A percentile compares a stretch with the other conserved stretches of the same genome.
Evolutionary conservation across 2,113 vertebrate species (phyloP).

Genomic region (Vimba vimba): DNA sequence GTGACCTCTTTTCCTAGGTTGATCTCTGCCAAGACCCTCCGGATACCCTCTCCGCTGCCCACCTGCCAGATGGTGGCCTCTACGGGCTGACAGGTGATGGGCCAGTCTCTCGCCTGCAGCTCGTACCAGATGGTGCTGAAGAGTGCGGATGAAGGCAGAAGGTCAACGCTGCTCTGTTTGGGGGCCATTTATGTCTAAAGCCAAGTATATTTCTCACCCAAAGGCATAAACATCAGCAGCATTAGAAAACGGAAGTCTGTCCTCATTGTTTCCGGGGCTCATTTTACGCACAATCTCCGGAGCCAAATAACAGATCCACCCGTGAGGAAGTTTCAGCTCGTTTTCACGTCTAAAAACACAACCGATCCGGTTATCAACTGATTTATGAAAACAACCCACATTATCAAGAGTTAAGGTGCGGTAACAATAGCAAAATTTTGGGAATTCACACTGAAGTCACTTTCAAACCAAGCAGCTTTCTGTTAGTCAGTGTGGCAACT

Average conservation of each 20-base stretch:
- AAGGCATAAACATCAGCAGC: constrained; percentile 96
- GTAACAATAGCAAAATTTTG: too few species aligned
- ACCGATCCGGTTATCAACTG: background rate
- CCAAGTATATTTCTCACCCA: constrained; percentile 79
- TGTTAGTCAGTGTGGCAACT: too few species aligned
- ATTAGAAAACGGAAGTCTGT: constrained; percentile 94
- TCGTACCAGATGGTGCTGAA: constrained; percentile 97
- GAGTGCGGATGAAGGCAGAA: background rate
- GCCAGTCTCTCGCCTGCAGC: constrained; percentile 96
- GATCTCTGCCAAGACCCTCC: constrained; percentile 84
- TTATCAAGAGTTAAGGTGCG: too few species aligned
- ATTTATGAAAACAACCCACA: background rate
- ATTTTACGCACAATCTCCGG: constrained; percentile 95
- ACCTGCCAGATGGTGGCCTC: constrained; percentile 99
- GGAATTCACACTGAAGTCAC: too few species aligned
- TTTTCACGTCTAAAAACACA: constrained; percentile 86
- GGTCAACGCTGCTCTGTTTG: background rate
- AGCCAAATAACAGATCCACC: constrained; percentile 96
- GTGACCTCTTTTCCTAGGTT: constrained; percentile 95
- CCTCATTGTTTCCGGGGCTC: constrained; percentile 92
- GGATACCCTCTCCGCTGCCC: constrained; percentile 94
- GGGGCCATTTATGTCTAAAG: background rate
- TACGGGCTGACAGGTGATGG: constrained; percentile 89
- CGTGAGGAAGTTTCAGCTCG: constrained; percentile 91
- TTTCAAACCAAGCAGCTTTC: too few species aligned